Evolutionary conservation across 2,113 vertebrate species (phyloP), one percentile per base, ranked within the genome.

Genomic region (Electrona antarctica): DNA sequence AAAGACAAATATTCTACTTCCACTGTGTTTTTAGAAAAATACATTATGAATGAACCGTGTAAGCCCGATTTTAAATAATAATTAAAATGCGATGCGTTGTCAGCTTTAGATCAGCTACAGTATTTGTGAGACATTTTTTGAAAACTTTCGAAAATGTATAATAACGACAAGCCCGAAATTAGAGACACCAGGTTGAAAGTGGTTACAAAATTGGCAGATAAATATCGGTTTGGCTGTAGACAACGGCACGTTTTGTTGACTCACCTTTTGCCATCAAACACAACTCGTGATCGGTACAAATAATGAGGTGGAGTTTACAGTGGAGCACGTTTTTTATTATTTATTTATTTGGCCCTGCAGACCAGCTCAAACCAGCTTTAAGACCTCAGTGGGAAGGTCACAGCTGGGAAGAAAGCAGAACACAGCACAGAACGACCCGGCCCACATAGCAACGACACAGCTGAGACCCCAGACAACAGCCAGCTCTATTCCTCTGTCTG

Each of bases 321-420:
- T 3, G 1, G 71, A 49, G 54, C 56, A 54, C 13, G 58, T 70
- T 73, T 81, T 41, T 41, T 41, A 4, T 41, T 41, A 4, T 41
- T 41, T 41, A 4, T 41, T 3, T 41, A 6, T 41, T 41, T 41
- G 75, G 78, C 64, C 69, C 21, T 21, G 21, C 47, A 76, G 74
- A 89, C 86, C 82, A 80, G 85, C 60, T 87, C 77, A 86, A 85
- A 85, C 88, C 77, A 87, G 85, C 81, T 69, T 41, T 14, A 59
- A 81, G 69, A 79, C 74, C 65, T 67, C 71, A 81, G 88, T 90
- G 89, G 82, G 88, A 90, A 91, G 77, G 83, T 82, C 79, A 86
- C 90, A 91, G 88, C 89, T 90, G 89, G 64, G 57, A 41, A 41
- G 33, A 41, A 41, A 41, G 33, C 33, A 41, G 3, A 41, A 41